A percentile compares a stretch with the other conserved stretches of the same genome.
phyloP scores from a whole-genome alignment of 1,140 invertebrate species.

The Drosophila punjabiensis region DNA sequence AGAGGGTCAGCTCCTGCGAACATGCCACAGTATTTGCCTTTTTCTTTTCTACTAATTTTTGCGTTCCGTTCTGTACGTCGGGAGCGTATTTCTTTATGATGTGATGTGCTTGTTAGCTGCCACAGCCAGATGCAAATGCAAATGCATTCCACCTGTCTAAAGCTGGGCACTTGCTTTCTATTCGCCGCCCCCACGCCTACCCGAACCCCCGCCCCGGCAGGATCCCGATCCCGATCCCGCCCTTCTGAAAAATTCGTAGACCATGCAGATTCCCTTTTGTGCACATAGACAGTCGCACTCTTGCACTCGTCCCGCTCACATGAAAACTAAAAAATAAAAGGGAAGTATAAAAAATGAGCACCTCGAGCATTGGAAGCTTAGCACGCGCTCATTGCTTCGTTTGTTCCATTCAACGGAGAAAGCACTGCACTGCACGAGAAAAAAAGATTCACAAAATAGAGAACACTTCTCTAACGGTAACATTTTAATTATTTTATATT shows the following conservation, averaged over 20 bases:
- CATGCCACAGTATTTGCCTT: constrained; percentile 30
- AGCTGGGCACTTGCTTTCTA: constrained; percentile 76
- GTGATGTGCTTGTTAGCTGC: constrained; percentile 75
- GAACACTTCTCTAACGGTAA: constrained; percentile 64
- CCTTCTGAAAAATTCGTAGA: constrained; percentile 44
- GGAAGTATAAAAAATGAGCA: constrained; percentile 55
- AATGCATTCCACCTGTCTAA: constrained; percentile 71
- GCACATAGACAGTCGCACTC: constrained; percentile 49
- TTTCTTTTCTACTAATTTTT: constrained; percentile 54
- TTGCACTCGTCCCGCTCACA: constrained; percentile 28
- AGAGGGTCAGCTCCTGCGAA: constrained; percentile 60
- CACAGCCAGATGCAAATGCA: constrained; percentile 65
- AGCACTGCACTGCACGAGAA: constrained; percentile 30
- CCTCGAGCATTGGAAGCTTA: constrained; percentile 70
- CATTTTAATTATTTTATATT: constrained; percentile 83
- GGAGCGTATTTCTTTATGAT: constrained; percentile 67
- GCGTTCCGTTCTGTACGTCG: constrained; percentile 43
- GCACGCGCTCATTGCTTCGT: constrained; percentile 62
- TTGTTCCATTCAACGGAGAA: constrained; percentile 69
- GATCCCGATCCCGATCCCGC: constrained; percentile 10
- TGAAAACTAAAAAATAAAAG: constrained; percentile 35
- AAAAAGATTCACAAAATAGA: constrained; percentile 47
- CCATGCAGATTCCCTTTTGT: constrained; percentile 65
- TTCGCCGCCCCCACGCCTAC: constrained; percentile 3
- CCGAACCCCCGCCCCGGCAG: neutral